Evolutionary conservation across 2,113 vertebrate genomes (phyloP).

Genomic region (Nesogale talazaci): DNA sequence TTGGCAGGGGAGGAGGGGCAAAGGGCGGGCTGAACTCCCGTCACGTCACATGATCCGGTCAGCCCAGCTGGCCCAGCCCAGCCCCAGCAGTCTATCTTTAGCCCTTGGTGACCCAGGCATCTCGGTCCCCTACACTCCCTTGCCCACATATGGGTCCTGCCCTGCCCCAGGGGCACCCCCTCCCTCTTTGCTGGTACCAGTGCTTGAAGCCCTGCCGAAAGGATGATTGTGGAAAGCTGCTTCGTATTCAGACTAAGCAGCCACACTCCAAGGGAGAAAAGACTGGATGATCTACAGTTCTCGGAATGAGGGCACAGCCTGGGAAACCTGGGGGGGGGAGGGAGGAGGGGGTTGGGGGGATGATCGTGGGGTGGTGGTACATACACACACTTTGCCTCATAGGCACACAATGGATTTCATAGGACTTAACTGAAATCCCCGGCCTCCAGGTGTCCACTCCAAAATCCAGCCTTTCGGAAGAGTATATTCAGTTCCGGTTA

Average conservation of each 20-base stretch:
- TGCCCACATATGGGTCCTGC: neutral
- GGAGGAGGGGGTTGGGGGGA: no score
- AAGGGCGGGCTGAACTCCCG: neutral
- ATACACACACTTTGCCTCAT: neutral
- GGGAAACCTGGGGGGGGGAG: no score
- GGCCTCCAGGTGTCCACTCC: neutral
- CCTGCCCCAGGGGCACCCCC: neutral
- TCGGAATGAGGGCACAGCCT: neutral
- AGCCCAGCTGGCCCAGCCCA: neutral
- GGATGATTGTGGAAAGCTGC: conserved; percentile 7
- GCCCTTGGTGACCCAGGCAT: conserved; percentile 27
- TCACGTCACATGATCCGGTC: conserved; percentile 54
- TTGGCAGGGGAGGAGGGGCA: neutral
- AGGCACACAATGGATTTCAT: no score
- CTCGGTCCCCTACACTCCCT: neutral
- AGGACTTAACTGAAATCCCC: neutral
- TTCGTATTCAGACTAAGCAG: neutral
- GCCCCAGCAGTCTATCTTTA: conserved; percentile 68
- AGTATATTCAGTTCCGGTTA: neutral
- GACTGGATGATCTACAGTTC: neutral
- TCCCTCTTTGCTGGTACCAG: neutral
- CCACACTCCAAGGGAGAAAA: neutral
- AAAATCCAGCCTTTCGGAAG: neutral
- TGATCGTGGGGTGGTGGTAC: no score
- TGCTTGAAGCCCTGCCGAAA: conserved; percentile 5